Conservation (phyloP, 2,797 vertebrate genomes). For the Hemitrygon akajei region DNA sequence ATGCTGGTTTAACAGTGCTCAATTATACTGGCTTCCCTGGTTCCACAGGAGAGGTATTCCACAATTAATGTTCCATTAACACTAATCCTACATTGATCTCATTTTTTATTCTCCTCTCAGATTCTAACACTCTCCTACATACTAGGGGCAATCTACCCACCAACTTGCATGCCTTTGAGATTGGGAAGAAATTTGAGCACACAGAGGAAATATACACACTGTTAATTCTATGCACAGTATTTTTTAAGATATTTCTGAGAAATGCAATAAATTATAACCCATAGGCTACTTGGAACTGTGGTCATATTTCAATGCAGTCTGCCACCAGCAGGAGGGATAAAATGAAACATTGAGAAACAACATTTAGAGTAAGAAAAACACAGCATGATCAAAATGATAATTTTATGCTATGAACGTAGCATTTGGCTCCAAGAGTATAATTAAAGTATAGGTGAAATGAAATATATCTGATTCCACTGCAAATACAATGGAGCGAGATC, state of each 20-base stretch:
- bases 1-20: no score
- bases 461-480: background rate
- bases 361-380: background rate
- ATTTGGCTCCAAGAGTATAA: background rate
- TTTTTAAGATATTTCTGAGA: background rate
- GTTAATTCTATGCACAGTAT: background rate
- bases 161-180: no score
- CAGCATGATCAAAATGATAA: background rate
- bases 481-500: background rate
- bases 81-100: no score
- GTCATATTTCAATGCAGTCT: background rate
- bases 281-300: no score
- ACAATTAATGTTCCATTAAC: no score
- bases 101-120: no score
- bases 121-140: no score
- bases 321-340: background rate
- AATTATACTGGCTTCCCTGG: no score
- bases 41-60: no score
- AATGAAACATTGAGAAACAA: background rate
- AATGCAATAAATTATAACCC: background rate
- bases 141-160: no score
- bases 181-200: no score
- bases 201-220: no score
- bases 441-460: background rate
- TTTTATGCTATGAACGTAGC: background rate